Base-by-base conservation (phyloP, 2,888 invertebrate genomes). In the Nesidiocoris tenuis region DNA sequence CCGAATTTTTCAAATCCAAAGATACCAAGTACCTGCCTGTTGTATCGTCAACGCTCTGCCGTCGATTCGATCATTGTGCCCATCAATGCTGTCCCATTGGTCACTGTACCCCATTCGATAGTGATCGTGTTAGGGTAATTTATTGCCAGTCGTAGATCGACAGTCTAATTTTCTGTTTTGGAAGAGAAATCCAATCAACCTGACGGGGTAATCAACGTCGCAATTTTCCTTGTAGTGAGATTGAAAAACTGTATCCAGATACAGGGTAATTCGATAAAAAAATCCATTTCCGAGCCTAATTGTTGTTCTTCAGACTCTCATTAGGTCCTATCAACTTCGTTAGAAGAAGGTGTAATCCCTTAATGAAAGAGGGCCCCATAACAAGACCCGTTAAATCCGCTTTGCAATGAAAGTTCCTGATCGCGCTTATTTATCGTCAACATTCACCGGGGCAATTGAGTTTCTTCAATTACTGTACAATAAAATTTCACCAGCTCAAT, bases 211-310 rank as follows among this genome's bases (percentile, higher is more conserved):
- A 72, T 72, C 72, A 72, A 63, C 63, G 63, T 72, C 64, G 72
- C 72, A 61, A 72, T 72, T 72, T 72, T 70, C 70, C 63, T 24
- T 63, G 61, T 63, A 72, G 72, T 63, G 72, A 72, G 72, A 72
- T 72, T 72, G 72, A 72, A 72, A 72, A 72, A 72, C 72, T 72
- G 72, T 72, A 72, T 72, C 64, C 72, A 72, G 72, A 72, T 72
- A 72, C 63, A 9, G 55, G 72, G 55, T 72, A 72, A 72, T 72
- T 72, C 21, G 57, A 72, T 72, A 22, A 72, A 72, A 72, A 72
- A 72, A 72, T 72, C 72, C 72, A 72, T 72, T 72, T 72, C 72
- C 72, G 63, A 63, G 25, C 72, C 18, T 72, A 72, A 72, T 72
- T 72, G 72, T 72, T 55, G 63, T 63, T 72, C 72, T 61, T 64